A percentile compares a stretch with the other conserved stretches of the same genome.
Evolutionary conservation across 1,140 invertebrate species (phyloP).

Genomic region (Tyrophagus putrescentiae): DNA sequence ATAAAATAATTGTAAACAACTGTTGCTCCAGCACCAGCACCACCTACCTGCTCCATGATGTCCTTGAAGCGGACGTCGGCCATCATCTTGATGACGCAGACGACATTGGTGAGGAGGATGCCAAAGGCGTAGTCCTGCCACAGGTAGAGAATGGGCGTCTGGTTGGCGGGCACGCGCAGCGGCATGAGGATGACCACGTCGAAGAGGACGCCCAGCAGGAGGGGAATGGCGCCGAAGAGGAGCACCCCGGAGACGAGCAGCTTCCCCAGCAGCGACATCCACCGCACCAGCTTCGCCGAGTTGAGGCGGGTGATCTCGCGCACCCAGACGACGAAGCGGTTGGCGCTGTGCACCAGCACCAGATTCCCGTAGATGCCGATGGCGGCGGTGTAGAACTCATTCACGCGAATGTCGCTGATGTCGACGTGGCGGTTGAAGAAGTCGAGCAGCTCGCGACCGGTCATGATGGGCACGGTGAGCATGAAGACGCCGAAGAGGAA

Average conservation of each 20-base stretch:
- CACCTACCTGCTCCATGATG: constrained; percentile 72
- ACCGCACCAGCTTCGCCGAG: constrained; percentile 55
- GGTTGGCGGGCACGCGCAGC: constrained; percentile 73
- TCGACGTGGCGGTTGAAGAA: constrained; percentile 52
- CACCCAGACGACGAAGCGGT: constrained; percentile 33
- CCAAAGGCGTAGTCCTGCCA: constrained; percentile 84
- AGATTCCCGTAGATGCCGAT: constrained; percentile 91
- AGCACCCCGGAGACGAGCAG: constrained; percentile 51
- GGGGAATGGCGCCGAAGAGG: constrained; percentile 73
- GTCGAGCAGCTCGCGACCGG: constrained; percentile 71
- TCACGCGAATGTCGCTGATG: constrained; percentile 52
- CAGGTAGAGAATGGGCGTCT: constrained; percentile 84
- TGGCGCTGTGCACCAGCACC: constrained; percentile 25
- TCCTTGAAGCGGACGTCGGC: constrained; percentile 82
- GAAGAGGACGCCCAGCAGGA: constrained; percentile 76
- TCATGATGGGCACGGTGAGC: constrained; percentile 45
- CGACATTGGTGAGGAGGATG: constrained; percentile 91
- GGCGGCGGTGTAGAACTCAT: constrained; percentile 89
- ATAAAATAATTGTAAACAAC: not conserved
- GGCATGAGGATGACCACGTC: constrained; percentile 84
- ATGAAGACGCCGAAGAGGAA: constrained; percentile 21
- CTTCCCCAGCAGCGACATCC: constrained; percentile 41
- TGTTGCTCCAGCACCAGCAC: not conserved
- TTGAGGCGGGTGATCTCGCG: constrained; percentile 58
- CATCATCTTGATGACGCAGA: constrained; percentile 92